These are phyloP conservation scores for Pollenia griseotomentosa DNA, from an alignment of 2,888 invertebrate genomes.

Conservation along the genomic window DNA sequence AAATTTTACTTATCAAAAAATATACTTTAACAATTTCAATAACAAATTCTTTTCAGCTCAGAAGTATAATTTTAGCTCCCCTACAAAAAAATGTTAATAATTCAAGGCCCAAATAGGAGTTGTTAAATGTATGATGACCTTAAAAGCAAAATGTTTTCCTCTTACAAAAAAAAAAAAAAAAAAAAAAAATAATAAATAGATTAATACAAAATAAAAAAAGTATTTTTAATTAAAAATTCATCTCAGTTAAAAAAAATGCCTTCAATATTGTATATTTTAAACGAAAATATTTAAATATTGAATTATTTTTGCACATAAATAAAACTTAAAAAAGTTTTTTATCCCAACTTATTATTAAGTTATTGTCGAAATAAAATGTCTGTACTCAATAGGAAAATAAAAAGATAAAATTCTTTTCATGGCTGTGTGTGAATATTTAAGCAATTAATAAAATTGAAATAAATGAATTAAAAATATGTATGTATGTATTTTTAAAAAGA, in stretches of 20 bases:
- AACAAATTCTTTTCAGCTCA: no score
- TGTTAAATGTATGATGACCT: no score
- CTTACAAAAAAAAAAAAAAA: no score
- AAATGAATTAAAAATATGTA: neutral
- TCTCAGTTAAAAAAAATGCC: neutral
- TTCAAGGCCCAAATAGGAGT: no score
- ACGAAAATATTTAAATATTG: conserved; percentile 3
- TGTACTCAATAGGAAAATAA: neutral
- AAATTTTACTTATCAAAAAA: neutral
- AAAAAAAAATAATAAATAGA: no score
- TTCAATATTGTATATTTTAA: neutral
- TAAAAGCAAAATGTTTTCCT: no score
- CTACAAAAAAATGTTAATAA: no score
- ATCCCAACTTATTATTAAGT: neutral
- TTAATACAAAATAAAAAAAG: no score
- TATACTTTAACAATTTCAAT: neutral
- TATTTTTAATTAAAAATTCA: neutral
- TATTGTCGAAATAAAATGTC: conserved; percentile 4
- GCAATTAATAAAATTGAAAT: neutral
- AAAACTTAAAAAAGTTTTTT: neutral
- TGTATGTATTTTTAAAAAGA: neutral
- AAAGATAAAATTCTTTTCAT: neutral
- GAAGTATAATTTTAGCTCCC: no score
- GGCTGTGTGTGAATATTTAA: neutral
- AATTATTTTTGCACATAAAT: conserved; percentile 3